Evolutionary conservation across 1,140 invertebrate genomes (phyloP).

Genomic region (Probaryconus sp.): DNA sequence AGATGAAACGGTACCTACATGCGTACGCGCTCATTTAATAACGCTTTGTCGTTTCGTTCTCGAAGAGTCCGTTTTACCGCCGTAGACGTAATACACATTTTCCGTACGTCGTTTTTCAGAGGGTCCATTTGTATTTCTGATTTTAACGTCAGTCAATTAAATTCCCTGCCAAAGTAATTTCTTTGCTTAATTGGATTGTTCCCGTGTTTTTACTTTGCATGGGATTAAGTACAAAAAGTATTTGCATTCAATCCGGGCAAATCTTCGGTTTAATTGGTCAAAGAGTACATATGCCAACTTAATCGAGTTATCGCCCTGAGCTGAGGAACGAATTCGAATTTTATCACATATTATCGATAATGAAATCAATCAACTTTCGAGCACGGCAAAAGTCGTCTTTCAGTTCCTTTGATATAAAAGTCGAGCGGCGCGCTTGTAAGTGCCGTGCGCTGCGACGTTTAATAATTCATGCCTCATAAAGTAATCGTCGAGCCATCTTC

Average conservation of each 20-base stretch:
- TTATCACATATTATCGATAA: no score
- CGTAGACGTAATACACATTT: constrained; percentile 24
- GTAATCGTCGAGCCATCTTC: no score
- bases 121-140: constrained; percentile 7
- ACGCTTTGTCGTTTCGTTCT: constrained; percentile 28
- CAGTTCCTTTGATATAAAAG: no score
- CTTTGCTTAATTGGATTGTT: constrained; percentile 31
- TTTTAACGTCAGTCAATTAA: constrained; percentile 30
- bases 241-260: constrained; percentile 26
- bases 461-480: no score
- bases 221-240: constrained; percentile 18
- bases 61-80: constrained; percentile 15
- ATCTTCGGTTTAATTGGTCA: constrained; percentile 24
- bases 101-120: constrained; percentile 6
- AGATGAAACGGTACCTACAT: constrained; percentile 15
- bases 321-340: no score
- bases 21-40: constrained; percentile 57
- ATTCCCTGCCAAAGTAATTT: constrained; percentile 21
- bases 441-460: no score
- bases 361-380: no score
- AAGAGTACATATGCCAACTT: background rate
- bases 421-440: no score
- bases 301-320: constrained; percentile 1
- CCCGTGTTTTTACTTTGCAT: constrained; percentile 12
- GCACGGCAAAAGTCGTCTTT: no score